Conservation (phyloP, 2,797 vertebrate species). For the Bryconaethiops microstoma region DNA sequence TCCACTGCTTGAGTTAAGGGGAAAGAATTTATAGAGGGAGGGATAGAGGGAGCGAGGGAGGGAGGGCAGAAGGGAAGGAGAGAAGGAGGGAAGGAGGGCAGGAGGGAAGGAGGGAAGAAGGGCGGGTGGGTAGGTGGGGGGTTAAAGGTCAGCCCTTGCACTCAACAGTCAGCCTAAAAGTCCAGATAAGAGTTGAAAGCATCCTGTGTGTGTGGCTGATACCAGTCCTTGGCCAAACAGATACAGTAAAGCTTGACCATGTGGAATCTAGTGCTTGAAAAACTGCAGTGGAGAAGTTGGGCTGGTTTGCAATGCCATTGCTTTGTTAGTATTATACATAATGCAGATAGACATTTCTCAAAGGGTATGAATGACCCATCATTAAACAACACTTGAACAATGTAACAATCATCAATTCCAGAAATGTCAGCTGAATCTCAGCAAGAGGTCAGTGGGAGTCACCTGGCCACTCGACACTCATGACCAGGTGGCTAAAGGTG, state of each 20-base stretch:
- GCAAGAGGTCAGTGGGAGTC: slow-evolving; percentile 54
- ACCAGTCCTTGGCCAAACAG: slow-evolving; percentile 75
- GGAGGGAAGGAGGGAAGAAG: neutral
- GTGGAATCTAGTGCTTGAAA: slow-evolving; percentile 60
- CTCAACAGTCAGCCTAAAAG: slow-evolving; percentile 87
- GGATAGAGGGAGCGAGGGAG: too few relatives aligned
- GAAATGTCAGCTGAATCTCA: slow-evolving; percentile 70
- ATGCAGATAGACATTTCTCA: slow-evolving; percentile 72
- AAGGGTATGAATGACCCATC: slow-evolving; percentile 73
- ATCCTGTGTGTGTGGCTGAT: slow-evolving; percentile 84
- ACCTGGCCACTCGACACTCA: slow-evolving; percentile 50
- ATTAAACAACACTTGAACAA: slow-evolving; percentile 70
- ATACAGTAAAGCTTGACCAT: slow-evolving; percentile 77
- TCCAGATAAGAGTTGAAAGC: slow-evolving; percentile 88
- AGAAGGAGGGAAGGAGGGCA: too few relatives aligned
- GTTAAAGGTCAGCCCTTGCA: slow-evolving; percentile 87
- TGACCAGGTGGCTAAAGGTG: slow-evolving; percentile 56
- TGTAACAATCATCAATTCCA: slow-evolving; percentile 70
- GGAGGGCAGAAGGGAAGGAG: too few relatives aligned
- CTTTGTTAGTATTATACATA: slow-evolving; percentile 73
- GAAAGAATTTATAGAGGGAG: slow-evolving; percentile 78
- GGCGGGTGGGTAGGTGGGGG: slow-evolving; percentile 65
- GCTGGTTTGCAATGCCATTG: slow-evolving; percentile 67
- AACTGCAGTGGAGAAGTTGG: slow-evolving; percentile 42
- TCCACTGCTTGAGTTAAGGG: slow-evolving; percentile 60